Evolutionary conservation across 2,888 invertebrate genomes (phyloP).

Genomic region (Orthonevra nobilis): DNA sequence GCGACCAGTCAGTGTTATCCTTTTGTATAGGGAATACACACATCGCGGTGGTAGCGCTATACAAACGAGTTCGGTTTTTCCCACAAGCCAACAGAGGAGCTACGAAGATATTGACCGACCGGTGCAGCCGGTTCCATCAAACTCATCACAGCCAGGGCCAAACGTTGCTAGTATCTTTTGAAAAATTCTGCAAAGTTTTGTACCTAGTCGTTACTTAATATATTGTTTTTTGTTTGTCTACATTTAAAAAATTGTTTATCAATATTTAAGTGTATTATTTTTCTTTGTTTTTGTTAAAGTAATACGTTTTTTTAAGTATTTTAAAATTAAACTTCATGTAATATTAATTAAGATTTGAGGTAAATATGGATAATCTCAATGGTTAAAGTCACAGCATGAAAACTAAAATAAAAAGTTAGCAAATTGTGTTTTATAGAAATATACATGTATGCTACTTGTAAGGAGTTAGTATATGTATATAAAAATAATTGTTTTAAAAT

Average conservation of each 20-base stretch:
- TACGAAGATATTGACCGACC: slow-evolving; percentile 80
- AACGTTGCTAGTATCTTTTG: slow-evolving; percentile 80
- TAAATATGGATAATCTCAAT: no score
- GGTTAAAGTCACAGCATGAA: no score
- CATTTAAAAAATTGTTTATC: slow-evolving; percentile 14
- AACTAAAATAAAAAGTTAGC: no score
- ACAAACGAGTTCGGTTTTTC: slow-evolving; percentile 77
- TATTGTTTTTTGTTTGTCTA: slow-evolving; percentile 18
- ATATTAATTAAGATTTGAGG: no score
- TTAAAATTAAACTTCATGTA: no score
- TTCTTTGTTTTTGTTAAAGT: slow-evolving; percentile 29
- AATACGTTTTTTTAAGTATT: slow-evolving; percentile 6
- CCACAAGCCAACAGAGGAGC: slow-evolving; percentile 78
- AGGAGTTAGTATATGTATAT: no score
- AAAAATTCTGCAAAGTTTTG: slow-evolving; percentile 44
- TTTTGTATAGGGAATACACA: slow-evolving; percentile 78
- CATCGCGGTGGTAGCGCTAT: slow-evolving; percentile 77
- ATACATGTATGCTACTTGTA: no score
- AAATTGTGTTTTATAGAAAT: no score
- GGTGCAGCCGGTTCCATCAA: slow-evolving; percentile 78
- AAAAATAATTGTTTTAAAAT: no score
- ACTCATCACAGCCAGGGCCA: slow-evolving; percentile 74
- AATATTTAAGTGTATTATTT: not conserved
- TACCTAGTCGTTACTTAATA: slow-evolving; percentile 66
- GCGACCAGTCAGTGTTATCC: slow-evolving; percentile 77